These are phyloP conservation scores for Melanerpes aurifrons DNA, from an alignment of 2,113 vertebrate species.

Conservation along the genomic window DNA sequence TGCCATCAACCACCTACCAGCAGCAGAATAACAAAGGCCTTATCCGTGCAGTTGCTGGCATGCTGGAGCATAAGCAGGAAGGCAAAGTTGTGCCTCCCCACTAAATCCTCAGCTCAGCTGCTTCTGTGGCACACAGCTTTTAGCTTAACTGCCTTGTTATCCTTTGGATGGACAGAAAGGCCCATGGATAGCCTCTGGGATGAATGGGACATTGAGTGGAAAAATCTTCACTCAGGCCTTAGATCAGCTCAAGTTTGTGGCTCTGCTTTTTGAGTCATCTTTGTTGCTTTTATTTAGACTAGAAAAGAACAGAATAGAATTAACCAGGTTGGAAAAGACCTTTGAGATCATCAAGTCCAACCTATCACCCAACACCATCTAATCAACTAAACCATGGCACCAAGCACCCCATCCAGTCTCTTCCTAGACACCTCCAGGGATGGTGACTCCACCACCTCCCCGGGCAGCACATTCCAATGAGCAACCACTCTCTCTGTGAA, in stretches of 20 bases:
- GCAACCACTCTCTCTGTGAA: no score
- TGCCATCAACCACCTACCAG: neutral
- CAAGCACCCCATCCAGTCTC: no score
- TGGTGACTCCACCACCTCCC: no score
- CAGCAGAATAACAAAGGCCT: neutral
- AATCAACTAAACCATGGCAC: no score
- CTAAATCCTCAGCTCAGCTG: neutral
- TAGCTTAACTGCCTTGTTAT: conserved; percentile 23
- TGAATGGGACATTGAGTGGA: neutral
- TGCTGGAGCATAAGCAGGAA: neutral
- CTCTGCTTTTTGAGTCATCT: neutral
- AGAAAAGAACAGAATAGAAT: no score
- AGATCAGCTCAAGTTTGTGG: neutral
- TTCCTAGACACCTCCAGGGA: no score
- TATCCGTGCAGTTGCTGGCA: neutral
- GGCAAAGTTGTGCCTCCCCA: neutral
- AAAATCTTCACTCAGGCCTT: neutral
- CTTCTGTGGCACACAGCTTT: neutral
- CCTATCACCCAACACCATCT: no score
- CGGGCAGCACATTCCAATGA: no score
- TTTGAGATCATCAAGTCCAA: no score
- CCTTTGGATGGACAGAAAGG: neutral
- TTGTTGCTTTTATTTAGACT: neutral
- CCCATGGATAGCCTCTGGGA: neutral
- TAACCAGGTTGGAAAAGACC: no score